Evolutionary conservation across 2,888 invertebrate genomes (phyloP).

Genomic region (Stomorhina lunata): DNA sequence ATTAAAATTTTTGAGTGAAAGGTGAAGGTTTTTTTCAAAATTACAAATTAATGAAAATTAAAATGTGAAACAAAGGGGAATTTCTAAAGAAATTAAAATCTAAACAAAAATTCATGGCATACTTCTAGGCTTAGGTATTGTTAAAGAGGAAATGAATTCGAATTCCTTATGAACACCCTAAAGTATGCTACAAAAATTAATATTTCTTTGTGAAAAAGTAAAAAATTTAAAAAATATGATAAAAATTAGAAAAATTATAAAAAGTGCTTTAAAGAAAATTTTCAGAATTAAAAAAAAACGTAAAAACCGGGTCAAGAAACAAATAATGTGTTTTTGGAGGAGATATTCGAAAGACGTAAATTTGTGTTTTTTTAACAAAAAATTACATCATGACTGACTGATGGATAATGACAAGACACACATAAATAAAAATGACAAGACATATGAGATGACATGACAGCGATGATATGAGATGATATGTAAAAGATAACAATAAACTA

Average conservation of each 20-base stretch:
- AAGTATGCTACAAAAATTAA: conserved; percentile 37
- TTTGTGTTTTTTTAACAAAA: background rate
- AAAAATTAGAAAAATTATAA: background rate
- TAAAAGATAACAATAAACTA: background rate
- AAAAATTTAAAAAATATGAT: background rate
- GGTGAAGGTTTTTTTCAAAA: background rate
- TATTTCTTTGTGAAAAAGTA: background rate
- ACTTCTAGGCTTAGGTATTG: conserved; percentile 40
- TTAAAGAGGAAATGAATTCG: background rate
- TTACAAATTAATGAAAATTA: conserved; percentile 31
- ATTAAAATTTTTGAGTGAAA: conserved; percentile 38
- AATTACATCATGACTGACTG: conserved; percentile 3
- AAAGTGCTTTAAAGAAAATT: background rate
- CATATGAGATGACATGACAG: conserved; percentile 17
- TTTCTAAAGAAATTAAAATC: background rate
- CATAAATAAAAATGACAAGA: conserved; percentile 28
- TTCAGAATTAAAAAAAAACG: background rate
- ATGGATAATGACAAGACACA: background rate
- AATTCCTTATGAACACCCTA: conserved; percentile 6
- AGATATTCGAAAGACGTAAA: background rate
- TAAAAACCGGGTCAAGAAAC: background rate
- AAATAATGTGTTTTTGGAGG: background rate
- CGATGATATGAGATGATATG: conserved; percentile 16
- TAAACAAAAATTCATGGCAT: conserved; percentile 26
- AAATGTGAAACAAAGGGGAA: conserved; percentile 16